phyloP scores from a whole-genome alignment of 2,888 invertebrate genomes.

The Halictus ligatus region DNA sequence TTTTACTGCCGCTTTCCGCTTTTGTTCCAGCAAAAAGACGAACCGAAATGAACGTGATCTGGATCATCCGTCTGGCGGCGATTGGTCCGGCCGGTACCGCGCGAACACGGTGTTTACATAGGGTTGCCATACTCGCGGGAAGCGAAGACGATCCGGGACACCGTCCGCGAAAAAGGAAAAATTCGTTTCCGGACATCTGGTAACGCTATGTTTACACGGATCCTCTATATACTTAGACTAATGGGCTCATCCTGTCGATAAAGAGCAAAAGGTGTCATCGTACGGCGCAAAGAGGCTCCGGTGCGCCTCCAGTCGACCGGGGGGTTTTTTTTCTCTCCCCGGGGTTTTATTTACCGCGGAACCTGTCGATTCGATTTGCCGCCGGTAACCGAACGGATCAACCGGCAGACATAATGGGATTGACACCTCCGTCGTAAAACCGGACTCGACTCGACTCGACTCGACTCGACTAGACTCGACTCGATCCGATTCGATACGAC shows the following conservation, averaged over 20 bases:
- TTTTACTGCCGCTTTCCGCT: too few species aligned
- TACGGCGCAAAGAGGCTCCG: not conserved
- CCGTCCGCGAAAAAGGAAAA: not conserved
- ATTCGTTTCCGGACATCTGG: not conserved
- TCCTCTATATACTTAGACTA: not conserved
- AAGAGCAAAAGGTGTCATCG: not conserved
- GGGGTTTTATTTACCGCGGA: slow-evolving; percentile 3
- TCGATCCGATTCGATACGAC: not conserved
- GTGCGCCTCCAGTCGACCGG: not conserved
- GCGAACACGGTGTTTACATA: not conserved
- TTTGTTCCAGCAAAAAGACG: not conserved
- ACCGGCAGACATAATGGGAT: slow-evolving; percentile 56
- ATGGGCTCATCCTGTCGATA: not conserved
- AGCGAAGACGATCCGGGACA: not conserved
- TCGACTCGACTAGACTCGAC: not conserved
- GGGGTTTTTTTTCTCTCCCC: not conserved
- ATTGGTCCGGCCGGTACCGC: not conserved
- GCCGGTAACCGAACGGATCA: slow-evolving; percentile 8
- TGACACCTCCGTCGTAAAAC: slow-evolving; percentile 61
- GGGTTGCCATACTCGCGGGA: not conserved
- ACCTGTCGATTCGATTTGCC: slow-evolving; percentile 37
- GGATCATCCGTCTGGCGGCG: not conserved
- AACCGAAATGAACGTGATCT: not conserved
- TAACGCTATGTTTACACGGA: slow-evolving; percentile 5
- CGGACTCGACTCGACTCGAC: slow-evolving; percentile 30